phyloP scores from a whole-genome alignment of 1,140 invertebrate genomes.

The Eumaeus atala region DNA sequence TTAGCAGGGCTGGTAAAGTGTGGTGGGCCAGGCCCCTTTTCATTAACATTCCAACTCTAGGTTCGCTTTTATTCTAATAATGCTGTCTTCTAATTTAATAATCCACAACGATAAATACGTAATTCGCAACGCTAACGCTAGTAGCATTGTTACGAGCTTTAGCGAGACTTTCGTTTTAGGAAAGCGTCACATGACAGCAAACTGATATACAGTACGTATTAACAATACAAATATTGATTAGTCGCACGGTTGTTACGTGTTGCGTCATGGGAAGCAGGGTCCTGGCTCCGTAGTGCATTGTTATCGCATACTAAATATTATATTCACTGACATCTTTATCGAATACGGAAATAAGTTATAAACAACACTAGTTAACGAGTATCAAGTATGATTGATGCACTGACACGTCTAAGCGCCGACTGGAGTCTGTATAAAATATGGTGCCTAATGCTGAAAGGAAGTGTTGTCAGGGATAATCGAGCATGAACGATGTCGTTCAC shows the following conservation, averaged over 20 bases:
- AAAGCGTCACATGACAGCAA: too few species aligned
- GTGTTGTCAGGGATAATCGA: slow-evolving; percentile 61
- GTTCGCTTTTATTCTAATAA: too few species aligned
- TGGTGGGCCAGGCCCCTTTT: too few species aligned
- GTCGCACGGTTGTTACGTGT: neutral
- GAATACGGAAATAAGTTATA: slow-evolving; percentile 35
- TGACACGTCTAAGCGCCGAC: slow-evolving; percentile 22
- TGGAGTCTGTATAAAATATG: slow-evolving; percentile 29
- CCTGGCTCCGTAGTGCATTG: slow-evolving; percentile 10
- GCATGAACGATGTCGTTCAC: slow-evolving; percentile 65
- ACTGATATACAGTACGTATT: too few species aligned
- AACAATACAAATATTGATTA: too few species aligned
- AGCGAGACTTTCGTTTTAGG: too few species aligned
- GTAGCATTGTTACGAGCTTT: too few species aligned
- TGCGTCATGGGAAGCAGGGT: neutral
- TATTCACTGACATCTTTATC: slow-evolving; percentile 22
- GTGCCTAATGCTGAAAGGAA: slow-evolving; percentile 52
- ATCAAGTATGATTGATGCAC: slow-evolving; percentile 34
- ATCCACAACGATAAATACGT: too few species aligned
- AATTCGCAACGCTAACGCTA: too few species aligned
- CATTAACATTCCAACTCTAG: too few species aligned
- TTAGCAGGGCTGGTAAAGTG: too few species aligned
- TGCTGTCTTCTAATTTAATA: too few species aligned
- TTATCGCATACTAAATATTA: slow-evolving; percentile 11
- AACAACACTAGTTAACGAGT: slow-evolving; percentile 21